These are phyloP conservation scores for Oreonectes daqikongensis DNA, from an alignment of 2,797 vertebrate species.

Conservation along the genomic window DNA sequence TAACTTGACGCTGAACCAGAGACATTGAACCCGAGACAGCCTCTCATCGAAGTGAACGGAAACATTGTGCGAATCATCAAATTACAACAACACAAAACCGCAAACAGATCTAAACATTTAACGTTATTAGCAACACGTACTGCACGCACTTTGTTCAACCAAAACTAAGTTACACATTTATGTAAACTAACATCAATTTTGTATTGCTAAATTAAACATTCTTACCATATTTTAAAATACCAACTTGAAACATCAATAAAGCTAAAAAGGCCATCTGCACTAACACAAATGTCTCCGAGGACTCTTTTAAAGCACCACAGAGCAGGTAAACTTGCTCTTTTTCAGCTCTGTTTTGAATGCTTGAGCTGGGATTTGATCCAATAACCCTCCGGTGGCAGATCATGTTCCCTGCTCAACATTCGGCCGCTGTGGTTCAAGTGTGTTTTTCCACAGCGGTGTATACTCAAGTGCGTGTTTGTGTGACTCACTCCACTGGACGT, in stretches of 20 bases:
- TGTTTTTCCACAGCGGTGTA: conserved; percentile 38
- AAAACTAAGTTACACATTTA: neutral
- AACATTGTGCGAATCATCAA: conserved; percentile 49
- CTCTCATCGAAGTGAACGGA: conserved; percentile 53
- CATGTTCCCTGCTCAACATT: conserved; percentile 42
- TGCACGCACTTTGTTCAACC: neutral
- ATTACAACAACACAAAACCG: conserved; percentile 55
- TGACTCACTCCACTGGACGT: conserved; percentile 86
- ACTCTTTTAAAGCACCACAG: neutral
- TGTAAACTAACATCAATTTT: neutral
- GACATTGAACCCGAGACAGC: conserved; percentile 53
- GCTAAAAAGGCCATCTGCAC: neutral
- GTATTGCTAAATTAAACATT: neutral
- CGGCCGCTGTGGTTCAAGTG: conserved; percentile 15
- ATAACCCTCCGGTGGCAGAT: conserved; percentile 40
- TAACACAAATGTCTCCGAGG: neutral
- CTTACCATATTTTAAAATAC: neutral
- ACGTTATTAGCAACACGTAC: neutral
- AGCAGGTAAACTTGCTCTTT: conserved; percentile 17
- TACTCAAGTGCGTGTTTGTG: conserved; percentile 7
- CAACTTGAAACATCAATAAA: neutral
- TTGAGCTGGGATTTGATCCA: conserved; percentile 37
- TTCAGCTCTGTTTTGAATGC: neutral
- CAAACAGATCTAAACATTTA: conserved; percentile 9
- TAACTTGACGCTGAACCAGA: conserved; percentile 46